Evolutionary conservation across 2,113 vertebrate genomes (phyloP).

Genomic region (Trichechus manatus): DNA sequence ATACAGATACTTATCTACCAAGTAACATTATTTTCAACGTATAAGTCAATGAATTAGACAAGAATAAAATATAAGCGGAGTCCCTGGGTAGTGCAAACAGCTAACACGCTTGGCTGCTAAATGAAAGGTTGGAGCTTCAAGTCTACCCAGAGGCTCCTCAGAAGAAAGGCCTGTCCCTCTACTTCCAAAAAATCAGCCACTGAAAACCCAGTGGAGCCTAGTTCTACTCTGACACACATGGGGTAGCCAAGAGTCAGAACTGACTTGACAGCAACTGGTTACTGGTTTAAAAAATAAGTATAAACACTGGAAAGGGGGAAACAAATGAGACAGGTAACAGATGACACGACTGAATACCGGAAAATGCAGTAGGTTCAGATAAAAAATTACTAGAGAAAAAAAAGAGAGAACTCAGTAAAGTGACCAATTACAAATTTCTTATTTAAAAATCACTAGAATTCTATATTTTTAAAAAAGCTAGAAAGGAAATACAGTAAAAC

Average conservation of each 20-base stretch:
- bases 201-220: no score
- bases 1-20: no score
- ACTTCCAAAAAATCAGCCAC: no score
- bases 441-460: background rate
- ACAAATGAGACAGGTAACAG: background rate
- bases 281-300: background rate
- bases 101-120: no score
- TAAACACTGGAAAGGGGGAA: background rate
- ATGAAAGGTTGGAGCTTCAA: no score
- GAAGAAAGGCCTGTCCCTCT: no score
- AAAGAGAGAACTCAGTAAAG: background rate
- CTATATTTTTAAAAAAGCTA: background rate
- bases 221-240: no score
- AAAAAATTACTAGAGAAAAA: background rate
- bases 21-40: background rate
- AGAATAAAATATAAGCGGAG: background rate
- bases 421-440: background rate
- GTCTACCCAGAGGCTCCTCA: no score
- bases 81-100: no score
- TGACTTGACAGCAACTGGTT: no score
- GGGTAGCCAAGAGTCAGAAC: no score
- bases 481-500: background rate
- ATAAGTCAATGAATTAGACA: background rate
- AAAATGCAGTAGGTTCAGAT: background rate
- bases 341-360: background rate